These are phyloP conservation scores for Genyomyrus donnyi DNA, from an alignment of 2,113 vertebrate species.

Conservation along the genomic window DNA sequence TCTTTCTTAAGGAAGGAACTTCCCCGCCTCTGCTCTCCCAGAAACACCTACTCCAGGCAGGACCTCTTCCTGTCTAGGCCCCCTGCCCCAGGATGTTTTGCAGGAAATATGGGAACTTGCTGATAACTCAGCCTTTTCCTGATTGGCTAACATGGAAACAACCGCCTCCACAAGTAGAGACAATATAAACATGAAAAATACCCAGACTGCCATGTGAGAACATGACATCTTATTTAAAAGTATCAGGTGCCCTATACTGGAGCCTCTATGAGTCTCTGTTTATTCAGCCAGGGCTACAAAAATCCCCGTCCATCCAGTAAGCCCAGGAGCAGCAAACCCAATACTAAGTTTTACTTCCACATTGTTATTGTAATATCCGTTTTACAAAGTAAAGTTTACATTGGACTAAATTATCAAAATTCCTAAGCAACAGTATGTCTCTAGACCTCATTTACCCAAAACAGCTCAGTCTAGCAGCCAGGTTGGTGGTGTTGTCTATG, in stretches of 20 bases:
- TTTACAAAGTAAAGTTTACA: background rate
- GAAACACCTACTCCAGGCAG: background rate
- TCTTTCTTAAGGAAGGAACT: background rate
- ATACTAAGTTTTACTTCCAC: background rate
- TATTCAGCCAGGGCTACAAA: background rate
- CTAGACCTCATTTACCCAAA: background rate
- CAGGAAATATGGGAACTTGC: conserved; percentile 13
- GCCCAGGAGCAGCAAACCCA: background rate
- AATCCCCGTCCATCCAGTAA: background rate
- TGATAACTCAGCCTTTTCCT: conserved; percentile 14
- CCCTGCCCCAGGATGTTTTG: conserved; percentile 7
- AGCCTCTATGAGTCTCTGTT: background rate
- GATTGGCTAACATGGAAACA: background rate
- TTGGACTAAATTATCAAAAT: background rate
- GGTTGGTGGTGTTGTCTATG: background rate
- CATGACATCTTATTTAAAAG: background rate
- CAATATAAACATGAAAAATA: background rate
- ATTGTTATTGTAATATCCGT: background rate
- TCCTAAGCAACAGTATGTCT: background rate
- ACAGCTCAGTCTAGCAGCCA: background rate
- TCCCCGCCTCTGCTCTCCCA: background rate
- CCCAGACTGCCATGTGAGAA: background rate
- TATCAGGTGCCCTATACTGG: background rate
- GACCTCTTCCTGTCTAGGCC: conserved; percentile 14
- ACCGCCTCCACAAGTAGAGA: background rate